Percentiles rank a stretch among this genome's conserved stretches.
These are phyloP conservation scores for Chiloscyllium punctatum DNA, from an alignment of 2,797 vertebrate genomes.

Conservation along the genomic window DNA sequence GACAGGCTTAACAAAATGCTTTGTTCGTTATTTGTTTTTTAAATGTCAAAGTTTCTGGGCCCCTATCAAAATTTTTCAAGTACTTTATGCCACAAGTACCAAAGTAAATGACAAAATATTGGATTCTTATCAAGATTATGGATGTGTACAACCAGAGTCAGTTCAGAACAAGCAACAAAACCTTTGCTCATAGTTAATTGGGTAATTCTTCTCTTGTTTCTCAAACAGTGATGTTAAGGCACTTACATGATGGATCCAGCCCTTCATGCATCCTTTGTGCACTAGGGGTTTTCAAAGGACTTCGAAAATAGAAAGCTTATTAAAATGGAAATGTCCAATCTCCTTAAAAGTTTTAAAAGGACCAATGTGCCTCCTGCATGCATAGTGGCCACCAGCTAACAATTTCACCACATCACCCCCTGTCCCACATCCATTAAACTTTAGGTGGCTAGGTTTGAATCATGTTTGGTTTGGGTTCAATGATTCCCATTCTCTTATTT, in stretches of 20 bases:
- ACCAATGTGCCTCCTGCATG: neutral
- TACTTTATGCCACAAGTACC: neutral
- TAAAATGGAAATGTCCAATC: neutral
- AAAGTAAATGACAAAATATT: slow-evolving; percentile 9
- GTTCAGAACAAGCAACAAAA: neutral
- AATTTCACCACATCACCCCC: neutral
- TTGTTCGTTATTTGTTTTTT: neutral
- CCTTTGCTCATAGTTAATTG: neutral
- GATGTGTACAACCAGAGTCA: neutral
- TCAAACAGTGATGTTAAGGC: neutral
- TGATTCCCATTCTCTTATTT: neutral
- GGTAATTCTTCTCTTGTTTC: neutral
- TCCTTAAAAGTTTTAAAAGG: neutral
- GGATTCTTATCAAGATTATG: neutral
- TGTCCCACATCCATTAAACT: neutral
- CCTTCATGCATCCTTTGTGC: neutral
- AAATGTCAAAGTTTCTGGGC: neutral
- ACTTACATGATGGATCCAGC: neutral
- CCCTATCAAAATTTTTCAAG: neutral
- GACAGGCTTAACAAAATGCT: neutral
- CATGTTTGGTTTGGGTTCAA: neutral
- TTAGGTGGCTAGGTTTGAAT: neutral
- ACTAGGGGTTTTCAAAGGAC: neutral
- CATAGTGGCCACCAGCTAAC: neutral
- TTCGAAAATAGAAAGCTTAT: neutral